Evolutionary conservation across 2,888 invertebrate species (phyloP).

Genomic region (Mactromeris polynyma): DNA sequence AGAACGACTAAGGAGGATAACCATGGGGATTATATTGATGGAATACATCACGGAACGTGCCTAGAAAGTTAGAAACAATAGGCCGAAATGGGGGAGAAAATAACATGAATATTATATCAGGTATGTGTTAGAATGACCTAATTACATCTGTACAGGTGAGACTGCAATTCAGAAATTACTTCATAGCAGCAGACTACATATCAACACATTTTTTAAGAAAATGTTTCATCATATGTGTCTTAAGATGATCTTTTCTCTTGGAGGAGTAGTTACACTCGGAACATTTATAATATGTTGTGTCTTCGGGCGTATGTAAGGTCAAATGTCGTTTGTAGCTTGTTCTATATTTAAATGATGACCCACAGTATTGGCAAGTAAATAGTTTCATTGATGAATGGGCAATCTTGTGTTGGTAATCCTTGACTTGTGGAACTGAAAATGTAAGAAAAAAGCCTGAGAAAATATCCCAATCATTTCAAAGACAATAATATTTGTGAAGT

Average conservation of each 20-base stretch:
- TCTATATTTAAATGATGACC: not conserved
- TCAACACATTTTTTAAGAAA: not conserved
- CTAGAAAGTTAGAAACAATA: no score
- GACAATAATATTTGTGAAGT: no score
- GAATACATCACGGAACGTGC: no score
- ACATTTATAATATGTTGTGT: not conserved
- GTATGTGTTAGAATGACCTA: no score
- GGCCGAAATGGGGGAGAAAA: no score
- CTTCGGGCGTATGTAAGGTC: not conserved
- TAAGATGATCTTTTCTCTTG: slow-evolving; percentile 26
- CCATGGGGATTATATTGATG: no score
- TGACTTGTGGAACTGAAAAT: not conserved
- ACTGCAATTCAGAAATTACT: no score
- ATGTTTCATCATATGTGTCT: slow-evolving; percentile 47
- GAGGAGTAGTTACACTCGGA: not conserved
- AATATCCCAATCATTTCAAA: no score
- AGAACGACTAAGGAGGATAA: no score
- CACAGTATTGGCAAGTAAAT: not conserved
- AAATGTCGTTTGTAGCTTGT: slow-evolving; percentile 18
- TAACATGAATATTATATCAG: no score
- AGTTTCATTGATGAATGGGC: not conserved
- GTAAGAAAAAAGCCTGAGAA: not conserved
- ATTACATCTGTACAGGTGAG: no score
- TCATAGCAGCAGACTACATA: no score
- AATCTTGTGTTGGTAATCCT: not conserved